Conservation (phyloP, 2,113 vertebrate genomes). For the Isichthys henryi region DNA sequence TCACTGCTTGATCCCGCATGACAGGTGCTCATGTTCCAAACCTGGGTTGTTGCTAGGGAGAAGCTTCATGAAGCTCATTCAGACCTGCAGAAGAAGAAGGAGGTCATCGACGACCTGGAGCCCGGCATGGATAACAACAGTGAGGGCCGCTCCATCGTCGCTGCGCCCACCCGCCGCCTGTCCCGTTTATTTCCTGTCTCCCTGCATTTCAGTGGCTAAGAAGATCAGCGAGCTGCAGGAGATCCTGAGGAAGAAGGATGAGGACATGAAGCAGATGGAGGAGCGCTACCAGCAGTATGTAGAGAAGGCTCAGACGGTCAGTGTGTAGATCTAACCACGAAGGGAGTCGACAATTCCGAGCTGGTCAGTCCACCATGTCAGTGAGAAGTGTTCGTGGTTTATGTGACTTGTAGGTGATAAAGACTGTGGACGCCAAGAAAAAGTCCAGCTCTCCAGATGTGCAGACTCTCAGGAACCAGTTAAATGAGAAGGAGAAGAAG, state of each 20-base stretch:
- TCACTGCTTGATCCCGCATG: not conserved
- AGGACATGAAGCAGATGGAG: constrained; percentile 82
- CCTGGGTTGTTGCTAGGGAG: constrained; percentile 52
- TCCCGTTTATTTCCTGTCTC: not conserved
- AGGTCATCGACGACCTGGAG: constrained; percentile 78
- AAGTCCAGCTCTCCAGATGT: constrained; percentile 51
- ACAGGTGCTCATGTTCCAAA: not conserved
- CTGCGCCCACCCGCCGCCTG: not conserved
- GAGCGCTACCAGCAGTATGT: constrained; percentile 76
- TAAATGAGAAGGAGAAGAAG: constrained; percentile 66
- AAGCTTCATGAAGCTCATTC: constrained; percentile 79
- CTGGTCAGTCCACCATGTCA: not conserved
- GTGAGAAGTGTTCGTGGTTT: not conserved
- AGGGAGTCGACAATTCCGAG: not conserved
- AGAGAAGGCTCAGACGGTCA: constrained; percentile 73
- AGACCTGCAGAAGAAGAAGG: constrained; percentile 80
- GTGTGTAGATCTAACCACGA: not conserved
- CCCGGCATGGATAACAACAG: constrained; percentile 67
- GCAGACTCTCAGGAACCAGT: constrained; percentile 70
- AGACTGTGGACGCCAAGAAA: constrained; percentile 74
- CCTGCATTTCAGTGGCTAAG: constrained; percentile 49
- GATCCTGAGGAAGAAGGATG: constrained; percentile 74
- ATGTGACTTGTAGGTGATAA: constrained; percentile 67
- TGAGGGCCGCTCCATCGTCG: constrained; percentile 39
- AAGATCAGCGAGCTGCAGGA: constrained; percentile 79